These are phyloP conservation scores for Rotaria sp. DNA, from an alignment of 2,888 invertebrate genomes.

Conservation along the genomic window DNA sequence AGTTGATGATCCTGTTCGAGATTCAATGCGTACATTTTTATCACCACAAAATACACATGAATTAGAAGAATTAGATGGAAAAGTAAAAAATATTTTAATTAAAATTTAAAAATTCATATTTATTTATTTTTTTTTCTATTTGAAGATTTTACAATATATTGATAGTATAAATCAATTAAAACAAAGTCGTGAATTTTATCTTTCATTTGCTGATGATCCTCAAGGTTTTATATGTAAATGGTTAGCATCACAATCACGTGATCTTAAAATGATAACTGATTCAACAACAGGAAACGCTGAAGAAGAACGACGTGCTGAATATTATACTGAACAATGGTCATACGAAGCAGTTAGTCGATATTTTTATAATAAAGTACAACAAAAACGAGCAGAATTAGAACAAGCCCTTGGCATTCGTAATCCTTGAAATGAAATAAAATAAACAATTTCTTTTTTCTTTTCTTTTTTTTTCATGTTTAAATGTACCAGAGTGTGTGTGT, in stretches of 20 bases:
- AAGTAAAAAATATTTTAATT: constrained; percentile 63
- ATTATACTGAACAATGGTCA: constrained; percentile 81
- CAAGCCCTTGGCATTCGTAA: constrained; percentile 70
- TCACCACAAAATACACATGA: constrained; percentile 33
- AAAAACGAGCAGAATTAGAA: constrained; percentile 81
- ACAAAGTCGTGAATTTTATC: constrained; percentile 92
- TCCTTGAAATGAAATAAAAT: neutral
- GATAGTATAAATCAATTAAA: constrained; percentile 97
- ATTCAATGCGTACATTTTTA: constrained; percentile 40
- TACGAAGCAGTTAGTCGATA: constrained; percentile 84
- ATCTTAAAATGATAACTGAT: constrained; percentile 76
- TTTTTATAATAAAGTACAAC: constrained; percentile 80
- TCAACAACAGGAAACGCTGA: constrained; percentile 75
- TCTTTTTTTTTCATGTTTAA: neutral
- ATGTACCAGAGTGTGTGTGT: neutral
- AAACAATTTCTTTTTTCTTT: neutral
- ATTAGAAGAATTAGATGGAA: constrained; percentile 26
- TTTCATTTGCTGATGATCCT: constrained; percentile 93
- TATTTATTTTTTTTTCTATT: neutral
- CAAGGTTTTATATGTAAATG: constrained; percentile 96
- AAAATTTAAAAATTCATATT: neutral
- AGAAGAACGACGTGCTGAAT: constrained; percentile 77
- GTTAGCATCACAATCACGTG: constrained; percentile 90
- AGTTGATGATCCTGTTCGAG: constrained; percentile 58
- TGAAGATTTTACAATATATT: constrained; percentile 69